phyloP scores from a whole-genome alignment of 1,140 invertebrate genomes.

The Atta texana region DNA sequence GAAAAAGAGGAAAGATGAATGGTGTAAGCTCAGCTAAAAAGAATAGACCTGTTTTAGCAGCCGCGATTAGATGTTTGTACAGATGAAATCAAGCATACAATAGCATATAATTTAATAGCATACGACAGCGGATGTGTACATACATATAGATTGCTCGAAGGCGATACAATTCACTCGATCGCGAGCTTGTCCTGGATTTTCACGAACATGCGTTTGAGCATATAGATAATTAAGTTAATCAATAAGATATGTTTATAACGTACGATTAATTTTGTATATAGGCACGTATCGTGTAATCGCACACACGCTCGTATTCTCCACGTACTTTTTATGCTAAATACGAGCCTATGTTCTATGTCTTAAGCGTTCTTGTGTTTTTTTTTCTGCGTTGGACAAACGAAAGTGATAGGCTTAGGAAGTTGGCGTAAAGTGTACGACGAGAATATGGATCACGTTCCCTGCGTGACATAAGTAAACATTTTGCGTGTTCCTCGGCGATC shows the following conservation, averaged over 20 bases:
- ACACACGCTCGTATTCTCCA: not conserved
- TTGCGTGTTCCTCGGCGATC: not conserved
- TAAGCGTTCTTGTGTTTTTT: not conserved
- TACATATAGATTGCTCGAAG: not conserved
- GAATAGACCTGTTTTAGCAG: not conserved
- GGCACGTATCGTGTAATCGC: not conserved
- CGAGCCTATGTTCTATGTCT: not conserved
- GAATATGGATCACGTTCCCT: not conserved
- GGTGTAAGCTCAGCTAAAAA: too few species aligned
- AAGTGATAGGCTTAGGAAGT: not conserved
- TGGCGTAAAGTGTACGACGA: not conserved
- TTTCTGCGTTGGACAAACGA: not conserved
- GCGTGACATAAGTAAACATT: conserved; percentile 9
- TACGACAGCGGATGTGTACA: conserved; percentile 5
- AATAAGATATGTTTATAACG: conserved; percentile 20
- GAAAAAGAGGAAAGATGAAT: too few species aligned
- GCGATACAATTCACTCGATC: conserved; percentile 10
- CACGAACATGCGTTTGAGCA: conserved; percentile 17
- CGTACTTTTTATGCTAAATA: not conserved
- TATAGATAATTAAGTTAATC: conserved; percentile 28
- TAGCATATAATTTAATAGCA: conserved; percentile 5
- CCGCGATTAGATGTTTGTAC: conserved; percentile 16
- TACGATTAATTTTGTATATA: conserved; percentile 32
- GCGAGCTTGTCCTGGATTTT: conserved; percentile 34
- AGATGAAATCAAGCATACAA: conserved; percentile 10